Evolutionary conservation across 1,140 invertebrate genomes (phyloP).

Genomic region (Frieseomelitta varia): DNA sequence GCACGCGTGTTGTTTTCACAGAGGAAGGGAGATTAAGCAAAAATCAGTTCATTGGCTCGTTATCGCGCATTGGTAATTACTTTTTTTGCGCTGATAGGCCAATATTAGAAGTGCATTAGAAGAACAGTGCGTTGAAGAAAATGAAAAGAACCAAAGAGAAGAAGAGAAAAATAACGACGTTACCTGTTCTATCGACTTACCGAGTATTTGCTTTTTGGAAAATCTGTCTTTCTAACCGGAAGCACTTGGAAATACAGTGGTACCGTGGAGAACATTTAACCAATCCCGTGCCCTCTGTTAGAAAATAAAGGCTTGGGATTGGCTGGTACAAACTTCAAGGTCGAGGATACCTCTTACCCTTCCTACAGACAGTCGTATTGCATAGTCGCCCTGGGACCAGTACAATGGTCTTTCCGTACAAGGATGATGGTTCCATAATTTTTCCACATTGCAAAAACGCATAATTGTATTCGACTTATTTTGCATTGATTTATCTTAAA

Average conservation of each 20-base stretch:
- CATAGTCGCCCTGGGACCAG: slow-evolving; percentile 40
- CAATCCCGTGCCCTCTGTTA: slow-evolving; percentile 55
- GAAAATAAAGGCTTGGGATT: slow-evolving; percentile 59
- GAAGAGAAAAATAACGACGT: slow-evolving; percentile 44
- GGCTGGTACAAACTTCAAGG: slow-evolving; percentile 52
- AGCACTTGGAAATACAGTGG: slow-evolving; percentile 55
- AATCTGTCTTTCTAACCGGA: slow-evolving; percentile 57
- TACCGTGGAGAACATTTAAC: slow-evolving; percentile 60
- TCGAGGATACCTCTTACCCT: slow-evolving; percentile 49
- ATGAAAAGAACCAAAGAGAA: slow-evolving; percentile 25
- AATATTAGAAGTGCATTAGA: slow-evolving; percentile 43
- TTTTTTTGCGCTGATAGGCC: slow-evolving; percentile 30
- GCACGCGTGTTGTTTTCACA: neutral
- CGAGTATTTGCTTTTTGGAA: slow-evolving; percentile 36
- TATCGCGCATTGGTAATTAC: slow-evolving; percentile 45
- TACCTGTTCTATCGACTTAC: slow-evolving; percentile 61
- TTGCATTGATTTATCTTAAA: neutral
- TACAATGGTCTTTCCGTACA: slow-evolving; percentile 44
- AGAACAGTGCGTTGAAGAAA: slow-evolving; percentile 46
- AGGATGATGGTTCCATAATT: slow-evolving; percentile 53
- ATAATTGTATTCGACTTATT: slow-evolving; percentile 11
- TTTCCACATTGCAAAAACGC: slow-evolving; percentile 44
- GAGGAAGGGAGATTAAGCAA: slow-evolving; percentile 11
- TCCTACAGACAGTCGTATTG: slow-evolving; percentile 48
- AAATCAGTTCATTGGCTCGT: slow-evolving; percentile 1